Base-by-base conservation (phyloP, 2,888 invertebrate genomes). In the Masnerella sp. region DNA sequence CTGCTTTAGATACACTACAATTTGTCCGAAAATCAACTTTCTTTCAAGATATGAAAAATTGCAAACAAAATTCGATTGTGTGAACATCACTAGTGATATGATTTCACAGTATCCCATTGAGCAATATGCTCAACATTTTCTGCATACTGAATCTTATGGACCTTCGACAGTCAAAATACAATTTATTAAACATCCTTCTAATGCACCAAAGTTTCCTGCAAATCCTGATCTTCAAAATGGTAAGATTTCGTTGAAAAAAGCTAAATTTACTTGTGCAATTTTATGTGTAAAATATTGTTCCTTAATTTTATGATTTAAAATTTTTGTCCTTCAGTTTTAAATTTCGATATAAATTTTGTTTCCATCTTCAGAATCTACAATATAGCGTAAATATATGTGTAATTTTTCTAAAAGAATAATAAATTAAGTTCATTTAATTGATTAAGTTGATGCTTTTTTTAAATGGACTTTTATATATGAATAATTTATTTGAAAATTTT, bases 31-130 rank as follows among this genome's bases (percentile, higher is more conserved):
- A 18, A 45, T 65, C 0, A 45, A 45, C 18, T 54, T 56, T 11
- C 30, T 65, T 0, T 65, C 65, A 12, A 54, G 45, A 30, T 38
- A 54, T 12, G 47, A 65, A 12, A 65, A 65, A n/a, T 28, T 45
- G 28, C 65, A 47, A 40, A 65, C 45, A 14, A 65, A 18, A 34
- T 65, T 54, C 14, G 30, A 12, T 1, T 64, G 64, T 15, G 34
- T 45, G n/a, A 64, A 64, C 11, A 17, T 62, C 4, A 51, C 40
- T 2, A 5, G 12, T 9, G 25, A 43, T 22, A 2, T 18, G 12
- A 11, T 7, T 3, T 20, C 12, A 2, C 17, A 15, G 11, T 30
- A 28, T 30, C 17, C 47, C 28, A 47, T 18, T 1, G 18, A 18
- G 11, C 18, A 40, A 12, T 43, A 20, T n/a, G 12, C 5, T 15